Conservation (phyloP, 2,113 vertebrate species). For the Cyanistes caeruleus region DNA sequence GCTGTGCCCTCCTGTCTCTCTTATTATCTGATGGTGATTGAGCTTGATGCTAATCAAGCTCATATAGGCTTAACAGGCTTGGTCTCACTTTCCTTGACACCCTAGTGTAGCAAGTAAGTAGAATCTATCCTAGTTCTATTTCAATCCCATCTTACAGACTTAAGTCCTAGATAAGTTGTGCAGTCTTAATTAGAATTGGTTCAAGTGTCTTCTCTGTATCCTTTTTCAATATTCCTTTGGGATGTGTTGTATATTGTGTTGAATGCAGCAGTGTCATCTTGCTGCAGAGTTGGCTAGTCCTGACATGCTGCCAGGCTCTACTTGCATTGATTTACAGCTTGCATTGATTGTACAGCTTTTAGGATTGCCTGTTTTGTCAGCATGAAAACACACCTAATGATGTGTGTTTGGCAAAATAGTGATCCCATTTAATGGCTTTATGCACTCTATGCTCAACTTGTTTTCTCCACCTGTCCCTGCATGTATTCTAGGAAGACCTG, state of each 20-base stretch:
- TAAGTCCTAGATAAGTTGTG: background rate
- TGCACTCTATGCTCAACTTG: background rate
- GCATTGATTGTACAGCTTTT: background rate
- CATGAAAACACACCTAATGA: background rate
- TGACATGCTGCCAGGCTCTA: background rate
- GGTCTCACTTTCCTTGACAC: background rate
- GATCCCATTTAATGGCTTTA: background rate
- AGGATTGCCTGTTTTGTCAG: background rate
- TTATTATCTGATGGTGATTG: background rate
- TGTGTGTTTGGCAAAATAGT: background rate
- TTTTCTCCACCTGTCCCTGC: background rate
- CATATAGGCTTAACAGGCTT: background rate
- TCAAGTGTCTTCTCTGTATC: background rate
- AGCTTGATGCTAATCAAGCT: constrained; percentile 33
- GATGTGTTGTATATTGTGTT: background rate
- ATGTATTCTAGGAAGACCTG: constrained; percentile 84
- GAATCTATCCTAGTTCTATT: background rate
- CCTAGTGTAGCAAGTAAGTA: background rate
- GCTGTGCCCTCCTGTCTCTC: background rate
- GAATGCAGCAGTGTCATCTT: background rate
- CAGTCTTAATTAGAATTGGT: background rate
- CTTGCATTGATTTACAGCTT: background rate
- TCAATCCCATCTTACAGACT: background rate
- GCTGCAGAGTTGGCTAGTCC: background rate
- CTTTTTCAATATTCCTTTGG: background rate